Percentiles rank a stretch among this genome's conserved stretches.
phyloP scores from a whole-genome alignment of 2,113 vertebrate species.

The Riparia riparia region DNA sequence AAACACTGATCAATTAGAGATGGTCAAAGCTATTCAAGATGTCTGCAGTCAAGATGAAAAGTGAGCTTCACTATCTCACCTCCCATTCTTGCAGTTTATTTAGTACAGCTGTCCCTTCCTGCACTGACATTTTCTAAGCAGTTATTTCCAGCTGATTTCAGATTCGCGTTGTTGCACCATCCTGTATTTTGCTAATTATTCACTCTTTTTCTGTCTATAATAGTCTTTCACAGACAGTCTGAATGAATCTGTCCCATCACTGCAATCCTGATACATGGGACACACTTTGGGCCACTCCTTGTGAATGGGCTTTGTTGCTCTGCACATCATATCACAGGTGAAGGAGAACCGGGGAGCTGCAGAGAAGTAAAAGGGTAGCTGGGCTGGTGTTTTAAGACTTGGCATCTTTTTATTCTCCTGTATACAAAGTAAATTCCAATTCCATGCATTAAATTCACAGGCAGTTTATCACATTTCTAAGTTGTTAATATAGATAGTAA shows the following conservation, averaged over 20 bases:
- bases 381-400: background rate
- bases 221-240: background rate
- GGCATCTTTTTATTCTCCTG: background rate
- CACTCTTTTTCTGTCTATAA: background rate
- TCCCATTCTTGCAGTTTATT: background rate
- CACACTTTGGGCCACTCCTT: background rate
- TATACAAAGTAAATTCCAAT: background rate
- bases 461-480: background rate
- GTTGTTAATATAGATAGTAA: background rate
- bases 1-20: background rate
- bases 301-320: background rate
- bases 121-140: background rate
- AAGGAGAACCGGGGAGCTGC: background rate
- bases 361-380: background rate
- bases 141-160: background rate
- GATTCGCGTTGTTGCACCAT: rapidly evolving
- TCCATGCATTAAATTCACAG: background rate
- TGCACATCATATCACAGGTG: background rate
- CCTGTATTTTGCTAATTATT: background rate
- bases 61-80: background rate
- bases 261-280: background rate
- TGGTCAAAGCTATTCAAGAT: background rate
- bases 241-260: background rate
- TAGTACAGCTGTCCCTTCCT: background rate
- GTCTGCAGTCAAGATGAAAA: background rate